A percentile compares a stretch with the other conserved stretches of the same genome.
These are phyloP conservation scores for Forficula auricularia DNA, from an alignment of 1,140 invertebrate genomes.

Conservation along the genomic window DNA sequence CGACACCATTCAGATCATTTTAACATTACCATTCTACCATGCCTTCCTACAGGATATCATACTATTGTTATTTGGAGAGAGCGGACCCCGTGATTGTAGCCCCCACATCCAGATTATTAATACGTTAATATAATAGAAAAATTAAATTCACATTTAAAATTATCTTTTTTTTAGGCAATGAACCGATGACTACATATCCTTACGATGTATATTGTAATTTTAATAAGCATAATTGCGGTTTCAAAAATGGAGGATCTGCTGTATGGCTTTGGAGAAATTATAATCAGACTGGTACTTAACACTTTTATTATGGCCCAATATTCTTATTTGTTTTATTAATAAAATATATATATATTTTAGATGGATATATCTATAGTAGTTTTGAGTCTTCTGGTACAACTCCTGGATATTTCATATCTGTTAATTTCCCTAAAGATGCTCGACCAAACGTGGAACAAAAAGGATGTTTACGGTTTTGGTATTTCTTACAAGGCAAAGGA, in stretches of 20 bases:
- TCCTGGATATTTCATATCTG: slow-evolving; percentile 14
- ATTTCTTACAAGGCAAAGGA: slow-evolving; percentile 13
- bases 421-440: slow-evolving; percentile 11
- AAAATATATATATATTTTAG: slow-evolving; percentile 9
- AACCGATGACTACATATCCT: slow-evolving; percentile 15
- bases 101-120: too few relatives aligned
- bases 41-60: too few relatives aligned
- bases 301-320: neutral
- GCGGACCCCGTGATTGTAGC: too few relatives aligned
- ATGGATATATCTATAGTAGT: slow-evolving; percentile 15
- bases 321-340: slow-evolving; percentile 5
- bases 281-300: slow-evolving; percentile 12
- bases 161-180: slow-evolving; percentile 12
- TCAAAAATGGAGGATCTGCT: slow-evolving; percentile 16
- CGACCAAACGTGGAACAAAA: neutral
- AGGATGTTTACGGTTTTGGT: slow-evolving; percentile 17
- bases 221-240: slow-evolving; percentile 17
- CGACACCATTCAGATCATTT: too few relatives aligned
- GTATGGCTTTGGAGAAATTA: slow-evolving; percentile 18
- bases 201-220: slow-evolving; percentile 17
- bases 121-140: too few relatives aligned
- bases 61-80: too few relatives aligned
- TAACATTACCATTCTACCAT: too few relatives aligned
- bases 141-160: too few relatives aligned
- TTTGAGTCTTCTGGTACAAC: slow-evolving; percentile 12